Percentiles rank a stretch among this genome's conserved stretches.
These are phyloP conservation scores for Apis florea DNA, from an alignment of 1,140 invertebrate species.

Conservation along the genomic window DNA sequence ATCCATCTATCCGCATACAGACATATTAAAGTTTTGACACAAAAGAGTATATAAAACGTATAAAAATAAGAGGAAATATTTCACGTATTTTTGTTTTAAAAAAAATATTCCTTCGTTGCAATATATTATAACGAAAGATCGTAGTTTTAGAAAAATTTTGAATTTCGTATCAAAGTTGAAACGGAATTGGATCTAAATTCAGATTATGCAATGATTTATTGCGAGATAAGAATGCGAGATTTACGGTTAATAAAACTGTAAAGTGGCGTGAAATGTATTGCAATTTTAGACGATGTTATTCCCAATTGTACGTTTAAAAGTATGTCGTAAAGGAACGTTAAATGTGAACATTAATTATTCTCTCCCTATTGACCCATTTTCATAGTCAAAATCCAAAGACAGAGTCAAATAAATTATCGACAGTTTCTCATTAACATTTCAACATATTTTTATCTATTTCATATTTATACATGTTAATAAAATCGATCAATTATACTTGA, in stretches of 20 bases:
- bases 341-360: not conserved
- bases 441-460: not conserved
- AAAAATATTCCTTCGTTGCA: not conserved
- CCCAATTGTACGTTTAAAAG: not conserved
- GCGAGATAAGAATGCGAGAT: not conserved
- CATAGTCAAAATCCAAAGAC: not conserved
- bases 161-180: not conserved
- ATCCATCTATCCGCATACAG: too few species aligned
- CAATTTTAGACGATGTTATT: not conserved
- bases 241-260: not conserved
- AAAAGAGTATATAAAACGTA: too few species aligned
- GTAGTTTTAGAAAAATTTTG: not conserved
- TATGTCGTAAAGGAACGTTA: not conserved
- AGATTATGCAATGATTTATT: not conserved
- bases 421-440: slow-evolving; percentile 8
- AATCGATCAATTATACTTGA: not conserved
- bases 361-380: not conserved
- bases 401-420: slow-evolving; percentile 12
- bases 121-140: not conserved
- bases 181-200: not conserved
- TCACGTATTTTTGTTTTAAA: not conserved
- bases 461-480: not conserved
- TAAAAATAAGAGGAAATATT: not conserved
- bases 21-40: too few species aligned
- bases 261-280: not conserved